Evolutionary conservation across 2,888 invertebrate genomes (phyloP), one percentile per base, ranked within the genome.

Genomic region (Drosophila anomalata): DNA sequence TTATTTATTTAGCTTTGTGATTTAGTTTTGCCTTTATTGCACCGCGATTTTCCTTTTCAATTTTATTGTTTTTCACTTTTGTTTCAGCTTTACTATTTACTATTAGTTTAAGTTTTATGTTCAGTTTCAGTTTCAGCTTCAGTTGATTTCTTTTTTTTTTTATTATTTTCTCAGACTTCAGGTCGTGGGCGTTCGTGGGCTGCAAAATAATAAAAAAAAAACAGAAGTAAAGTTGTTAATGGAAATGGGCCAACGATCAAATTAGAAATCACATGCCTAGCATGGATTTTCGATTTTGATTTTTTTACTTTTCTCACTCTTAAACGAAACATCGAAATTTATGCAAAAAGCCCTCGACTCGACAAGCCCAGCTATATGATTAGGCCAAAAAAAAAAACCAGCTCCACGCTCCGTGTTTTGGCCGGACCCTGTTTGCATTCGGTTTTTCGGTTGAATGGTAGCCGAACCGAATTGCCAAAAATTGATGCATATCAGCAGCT

Each of bases 361-460:
- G 31, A 33, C 11, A 55, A 39, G 31, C 53, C 47, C 51, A 51
- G 60, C 50, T 55, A 47, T 70, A 60, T 69, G 60, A 70, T 70
- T 70, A 69, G 65, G 63, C 63, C 55, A 67, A 67, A 46, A 61
- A 29, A 29, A 29, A 29, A 29, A 33, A 33, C 54, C 66, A 59
- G 39, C 46, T 78, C 24, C 39, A 12, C 73, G 65, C 77, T 79
- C 62, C 70, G 76, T 29, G 29, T 74, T 81, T 74, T 79, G 14
- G 41, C 7, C 69, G 69, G 70, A 22, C 54, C 59, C 59, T 65
- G 77, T 81, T 84, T 77, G 71, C 78, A 81, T 84, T 78, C 70
- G 57, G 33, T n/a, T 33, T 70, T 63, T 41, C 66, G 72, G 72
- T 33, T 33, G 33, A n/a, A n/a, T 66, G 66, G 72, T 56, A 66